A percentile compares a stretch with the other conserved stretches of the same genome.
phyloP scores from a whole-genome alignment of 2,113 vertebrate species.

The Melanerpes formicivorus region DNA sequence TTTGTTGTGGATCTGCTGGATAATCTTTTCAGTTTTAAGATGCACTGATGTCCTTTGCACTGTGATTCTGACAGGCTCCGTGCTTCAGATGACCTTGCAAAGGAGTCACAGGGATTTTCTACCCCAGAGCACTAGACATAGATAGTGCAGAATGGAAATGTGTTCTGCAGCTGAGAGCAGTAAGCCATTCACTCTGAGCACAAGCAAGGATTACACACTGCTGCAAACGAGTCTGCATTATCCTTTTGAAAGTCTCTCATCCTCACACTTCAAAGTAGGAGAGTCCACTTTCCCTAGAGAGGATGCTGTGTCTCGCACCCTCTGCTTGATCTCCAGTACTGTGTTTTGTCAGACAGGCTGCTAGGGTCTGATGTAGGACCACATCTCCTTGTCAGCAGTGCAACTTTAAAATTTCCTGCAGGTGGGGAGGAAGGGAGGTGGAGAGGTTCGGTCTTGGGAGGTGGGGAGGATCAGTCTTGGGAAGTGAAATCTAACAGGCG shows the following conservation, averaged over 20 bases:
- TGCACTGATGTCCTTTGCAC: not conserved
- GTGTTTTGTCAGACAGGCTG: not conserved
- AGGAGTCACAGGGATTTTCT: not conserved
- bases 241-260: not conserved
- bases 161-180: not conserved
- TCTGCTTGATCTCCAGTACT: not conserved
- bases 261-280: not conserved
- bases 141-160: not conserved
- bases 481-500: not conserved
- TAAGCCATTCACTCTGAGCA: not conserved
- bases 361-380: not conserved
- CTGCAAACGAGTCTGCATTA: not conserved
- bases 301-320: not conserved
- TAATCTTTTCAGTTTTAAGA: not conserved
- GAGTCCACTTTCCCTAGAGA: not conserved
- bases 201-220: not conserved
- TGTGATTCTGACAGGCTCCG: not conserved
- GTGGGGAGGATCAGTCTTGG: not conserved
- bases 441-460: not conserved
- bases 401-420: not conserved
- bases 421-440: not conserved
- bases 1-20: not conserved
- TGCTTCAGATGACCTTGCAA: not conserved
- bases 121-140: not conserved
- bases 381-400: not conserved